phyloP scores from a whole-genome alignment of 2,888 invertebrate genomes.

The Taenaris catops region DNA sequence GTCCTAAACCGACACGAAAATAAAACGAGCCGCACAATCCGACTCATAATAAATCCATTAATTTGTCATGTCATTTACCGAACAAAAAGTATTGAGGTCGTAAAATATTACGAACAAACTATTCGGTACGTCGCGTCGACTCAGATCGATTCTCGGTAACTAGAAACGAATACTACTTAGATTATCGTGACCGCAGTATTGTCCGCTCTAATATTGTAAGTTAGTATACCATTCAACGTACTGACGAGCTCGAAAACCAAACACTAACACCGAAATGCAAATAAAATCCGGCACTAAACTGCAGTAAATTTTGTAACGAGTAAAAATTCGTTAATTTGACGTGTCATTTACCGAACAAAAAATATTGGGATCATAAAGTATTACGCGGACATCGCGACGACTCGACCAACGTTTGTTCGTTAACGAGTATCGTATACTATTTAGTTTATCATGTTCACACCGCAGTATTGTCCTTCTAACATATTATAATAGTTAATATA shows the following conservation, averaged over 20 bases:
- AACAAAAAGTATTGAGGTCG: constrained; percentile 52
- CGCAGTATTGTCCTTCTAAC: constrained; percentile 62
- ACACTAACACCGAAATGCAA: constrained; percentile 4
- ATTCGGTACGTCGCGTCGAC: constrained; percentile 40
- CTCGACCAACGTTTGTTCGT: constrained; percentile 50
- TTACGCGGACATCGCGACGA: constrained; percentile 40
- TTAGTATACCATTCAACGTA: constrained; percentile 49
- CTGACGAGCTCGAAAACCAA: constrained; percentile 34
- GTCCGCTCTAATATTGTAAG: constrained; percentile 65
- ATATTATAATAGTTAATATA: constrained; percentile 62
- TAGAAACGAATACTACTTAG: constrained; percentile 59
- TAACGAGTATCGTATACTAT: constrained; percentile 62
- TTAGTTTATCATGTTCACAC: constrained; percentile 65
- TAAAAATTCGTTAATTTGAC: constrained; percentile 80
- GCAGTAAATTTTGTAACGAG: no score
- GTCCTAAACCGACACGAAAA: constrained; percentile 68
- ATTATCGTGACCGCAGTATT: constrained; percentile 63
- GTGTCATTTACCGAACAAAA: constrained; percentile 73
- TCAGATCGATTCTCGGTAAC: constrained; percentile 56
- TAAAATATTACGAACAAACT: constrained; percentile 46
- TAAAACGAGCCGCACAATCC: constrained; percentile 63
- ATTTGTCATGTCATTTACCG: constrained; percentile 78
- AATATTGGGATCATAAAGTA: constrained; percentile 47
- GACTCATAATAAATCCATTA: constrained; percentile 78
- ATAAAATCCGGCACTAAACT: constrained; percentile 4